Percentiles rank a stretch among this genome's conserved stretches.
phyloP scores from a whole-genome alignment of 92 coral and sea anemone species.

The Umimayanthus kanabou region DNA sequence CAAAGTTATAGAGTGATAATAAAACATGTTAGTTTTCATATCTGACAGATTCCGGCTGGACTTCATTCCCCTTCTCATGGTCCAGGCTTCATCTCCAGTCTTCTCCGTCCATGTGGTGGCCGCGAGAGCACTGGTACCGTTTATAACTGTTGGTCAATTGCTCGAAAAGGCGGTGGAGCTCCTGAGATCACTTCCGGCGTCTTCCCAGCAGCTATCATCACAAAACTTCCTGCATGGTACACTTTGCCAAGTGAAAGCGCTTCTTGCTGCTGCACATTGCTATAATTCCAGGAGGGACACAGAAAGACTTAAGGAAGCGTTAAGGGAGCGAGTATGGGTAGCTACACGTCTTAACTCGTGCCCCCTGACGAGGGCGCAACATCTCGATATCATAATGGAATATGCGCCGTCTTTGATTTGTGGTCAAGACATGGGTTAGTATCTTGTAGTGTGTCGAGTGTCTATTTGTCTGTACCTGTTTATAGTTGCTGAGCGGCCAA shows the following conservation, averaged over 20 bases:
- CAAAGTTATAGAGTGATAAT: neutral
- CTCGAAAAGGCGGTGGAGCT: conserved; percentile 56
- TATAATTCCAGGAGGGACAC: conserved; percentile 18
- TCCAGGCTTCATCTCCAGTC: conserved; percentile 65
- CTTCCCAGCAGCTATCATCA: conserved; percentile 25
- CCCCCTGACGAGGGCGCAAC: conserved; percentile 67
- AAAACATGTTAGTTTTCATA: neutral
- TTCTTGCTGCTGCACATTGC: conserved; percentile 49
- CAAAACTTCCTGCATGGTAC: conserved; percentile 72
- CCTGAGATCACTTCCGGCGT: conserved; percentile 46
- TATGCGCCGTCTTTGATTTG: conserved; percentile 27
- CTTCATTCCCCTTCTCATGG: conserved; percentile 56
- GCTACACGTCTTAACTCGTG: conserved; percentile 58
- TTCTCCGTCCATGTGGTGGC: conserved; percentile 71
- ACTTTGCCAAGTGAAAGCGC: conserved; percentile 62
- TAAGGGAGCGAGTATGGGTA: conserved; percentile 56
- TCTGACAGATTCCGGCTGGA: conserved; percentile 43
- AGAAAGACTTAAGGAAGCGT: conserved; percentile 26
- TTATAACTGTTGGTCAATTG: conserved; percentile 43
- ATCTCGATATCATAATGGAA: conserved; percentile 49
- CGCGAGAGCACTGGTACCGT: conserved; percentile 78
- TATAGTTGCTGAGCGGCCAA: too few relatives aligned
- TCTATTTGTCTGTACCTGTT: neutral
- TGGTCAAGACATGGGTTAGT: conserved; percentile 43
- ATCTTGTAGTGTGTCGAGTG: neutral